These are phyloP conservation scores for Clistopyga incitator DNA, from an alignment of 2,888 invertebrate genomes.

Conservation along the genomic window DNA sequence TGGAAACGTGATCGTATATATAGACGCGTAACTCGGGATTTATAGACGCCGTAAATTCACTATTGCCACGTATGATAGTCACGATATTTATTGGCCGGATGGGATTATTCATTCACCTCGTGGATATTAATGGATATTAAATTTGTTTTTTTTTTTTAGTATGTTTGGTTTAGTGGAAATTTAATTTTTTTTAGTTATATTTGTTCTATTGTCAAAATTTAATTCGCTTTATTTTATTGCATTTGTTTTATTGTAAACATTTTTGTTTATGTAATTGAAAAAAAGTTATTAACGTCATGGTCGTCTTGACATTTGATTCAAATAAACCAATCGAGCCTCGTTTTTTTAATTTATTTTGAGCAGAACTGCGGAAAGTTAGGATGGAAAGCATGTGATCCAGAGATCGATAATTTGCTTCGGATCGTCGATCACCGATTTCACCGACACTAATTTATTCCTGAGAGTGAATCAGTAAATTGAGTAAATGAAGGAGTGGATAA, in stretches of 20 bases:
- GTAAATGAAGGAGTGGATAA: not conserved
- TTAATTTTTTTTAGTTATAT: no score
- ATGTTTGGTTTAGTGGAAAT: no score
- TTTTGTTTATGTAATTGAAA: no score
- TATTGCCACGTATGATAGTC: not conserved
- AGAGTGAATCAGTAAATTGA: not conserved
- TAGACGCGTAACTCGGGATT: not conserved
- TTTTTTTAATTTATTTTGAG: not conserved
- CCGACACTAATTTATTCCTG: not conserved
- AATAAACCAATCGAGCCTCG: no score
- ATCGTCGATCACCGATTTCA: not conserved
- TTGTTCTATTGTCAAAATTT: no score
- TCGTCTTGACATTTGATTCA: no score
- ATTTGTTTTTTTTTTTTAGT: no score
- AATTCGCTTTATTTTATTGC: no score
- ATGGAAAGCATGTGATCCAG: not conserved
- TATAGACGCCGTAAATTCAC: conserved; percentile 2
- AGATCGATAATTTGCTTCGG: not conserved
- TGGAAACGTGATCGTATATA: conserved; percentile 32
- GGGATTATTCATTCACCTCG: no score
- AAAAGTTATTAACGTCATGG: no score
- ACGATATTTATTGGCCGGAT: not conserved
- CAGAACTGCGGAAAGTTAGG: not conserved
- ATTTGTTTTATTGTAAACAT: no score
- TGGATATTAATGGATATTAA: no score